phyloP scores from a whole-genome alignment of 2,113 vertebrate genomes.

The Chamaea fasciata region DNA sequence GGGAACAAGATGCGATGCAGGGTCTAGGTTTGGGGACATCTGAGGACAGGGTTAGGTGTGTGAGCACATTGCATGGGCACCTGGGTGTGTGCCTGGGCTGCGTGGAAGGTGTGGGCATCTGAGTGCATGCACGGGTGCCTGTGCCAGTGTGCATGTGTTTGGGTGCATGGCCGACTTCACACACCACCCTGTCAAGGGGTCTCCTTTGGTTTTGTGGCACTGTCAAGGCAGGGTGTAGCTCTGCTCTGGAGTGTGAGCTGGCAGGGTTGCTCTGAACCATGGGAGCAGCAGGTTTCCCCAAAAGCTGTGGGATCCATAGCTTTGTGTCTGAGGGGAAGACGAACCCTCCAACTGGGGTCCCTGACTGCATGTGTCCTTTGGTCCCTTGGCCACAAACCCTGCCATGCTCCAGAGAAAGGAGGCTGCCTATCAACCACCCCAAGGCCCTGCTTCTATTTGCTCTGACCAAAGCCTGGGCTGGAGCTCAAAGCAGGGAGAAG shows the following conservation, averaged over 20 bases:
- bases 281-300: not conserved
- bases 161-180: not conserved
- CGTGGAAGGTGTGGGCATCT: not conserved
- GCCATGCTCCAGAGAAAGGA: not conserved
- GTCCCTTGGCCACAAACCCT: not conserved
- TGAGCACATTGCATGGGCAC: not conserved
- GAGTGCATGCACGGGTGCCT: not conserved
- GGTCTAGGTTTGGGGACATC: not conserved
- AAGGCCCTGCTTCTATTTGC: not conserved
- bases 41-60: not conserved
- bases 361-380: not conserved
- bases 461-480: not conserved
- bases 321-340: not conserved
- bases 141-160: fast-evolving
- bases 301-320: not conserved
- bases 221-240: not conserved
- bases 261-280: not conserved
- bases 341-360: fast-evolving
- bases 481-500: not conserved
- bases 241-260: not conserved
- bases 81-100: not conserved
- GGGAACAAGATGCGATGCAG: not conserved
- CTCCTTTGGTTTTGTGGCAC: not conserved
- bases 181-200: fast-evolving
- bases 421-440: not conserved